Percentiles rank a stretch among this genome's conserved stretches.
These are phyloP conservation scores for Atherix ibis DNA, from an alignment of 2,888 invertebrate species.

Conservation along the genomic window DNA sequence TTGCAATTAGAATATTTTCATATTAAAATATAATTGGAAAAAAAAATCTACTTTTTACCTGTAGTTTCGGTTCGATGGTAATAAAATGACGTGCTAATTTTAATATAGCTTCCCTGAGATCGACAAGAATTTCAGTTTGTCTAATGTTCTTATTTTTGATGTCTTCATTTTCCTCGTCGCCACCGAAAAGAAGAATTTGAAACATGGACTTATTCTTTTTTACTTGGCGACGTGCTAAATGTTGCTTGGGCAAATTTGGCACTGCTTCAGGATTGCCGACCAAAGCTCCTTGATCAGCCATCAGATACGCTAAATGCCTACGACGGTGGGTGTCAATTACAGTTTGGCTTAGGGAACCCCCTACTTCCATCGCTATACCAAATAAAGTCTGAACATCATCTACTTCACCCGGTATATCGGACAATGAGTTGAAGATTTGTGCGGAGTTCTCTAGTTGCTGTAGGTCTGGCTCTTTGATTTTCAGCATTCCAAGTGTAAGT, in stretches of 20 bases:
- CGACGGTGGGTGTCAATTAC: conserved; percentile 68
- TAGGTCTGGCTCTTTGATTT: conserved; percentile 70
- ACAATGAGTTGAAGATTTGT: conserved; percentile 93
- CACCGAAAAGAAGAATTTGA: conserved; percentile 74
- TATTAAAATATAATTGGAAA: background rate
- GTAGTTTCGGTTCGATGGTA: conserved; percentile 75
- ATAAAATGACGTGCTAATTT: conserved; percentile 91
- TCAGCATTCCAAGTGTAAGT: conserved; percentile 85
- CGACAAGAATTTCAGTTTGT: conserved; percentile 97
- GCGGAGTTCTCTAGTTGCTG: conserved; percentile 85
- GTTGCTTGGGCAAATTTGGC: conserved; percentile 87
- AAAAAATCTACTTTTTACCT: conserved; percentile 15
- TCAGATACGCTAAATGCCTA: conserved; percentile 84
- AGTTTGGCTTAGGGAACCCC: conserved; percentile 65
- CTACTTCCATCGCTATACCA: conserved; percentile 56
- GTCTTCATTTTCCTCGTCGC: conserved; percentile 62
- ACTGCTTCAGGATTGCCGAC: conserved; percentile 81
- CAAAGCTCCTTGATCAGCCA: conserved; percentile 91
- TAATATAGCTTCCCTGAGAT: conserved; percentile 86
- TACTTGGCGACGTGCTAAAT: conserved; percentile 68
- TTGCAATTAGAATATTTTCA: background rate
- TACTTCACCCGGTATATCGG: conserved; percentile 87
- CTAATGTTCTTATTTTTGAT: conserved; percentile 90
- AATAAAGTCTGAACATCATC: conserved; percentile 71
- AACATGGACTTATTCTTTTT: conserved; percentile 82